phyloP scores from a whole-genome alignment of 2,113 vertebrate genomes.

The Nyctereutes procyonoides region DNA sequence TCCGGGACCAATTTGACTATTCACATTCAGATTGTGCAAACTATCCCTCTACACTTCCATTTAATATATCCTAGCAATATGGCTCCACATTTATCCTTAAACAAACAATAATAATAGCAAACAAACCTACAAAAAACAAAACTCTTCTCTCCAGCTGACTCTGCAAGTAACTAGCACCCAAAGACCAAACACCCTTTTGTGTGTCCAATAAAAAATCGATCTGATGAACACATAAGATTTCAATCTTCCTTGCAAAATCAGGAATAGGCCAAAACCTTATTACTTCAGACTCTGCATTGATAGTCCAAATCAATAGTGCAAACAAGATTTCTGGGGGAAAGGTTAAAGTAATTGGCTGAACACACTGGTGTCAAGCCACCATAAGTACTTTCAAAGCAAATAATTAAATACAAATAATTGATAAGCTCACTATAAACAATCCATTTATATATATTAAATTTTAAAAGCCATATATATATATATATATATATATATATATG shows the following conservation, averaged over 20 bases:
- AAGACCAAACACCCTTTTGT: conserved; percentile 58
- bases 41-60: not conserved
- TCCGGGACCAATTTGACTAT: not conserved
- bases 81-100: conserved; percentile 34
- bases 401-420: conserved; percentile 73
- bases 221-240: conserved; percentile 68
- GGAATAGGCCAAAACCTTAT: conserved; percentile 61
- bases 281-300: conserved; percentile 62
- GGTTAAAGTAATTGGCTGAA: conserved; percentile 66
- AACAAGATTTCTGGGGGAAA: conserved; percentile 71
- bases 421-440: conserved; percentile 63
- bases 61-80: not conserved
- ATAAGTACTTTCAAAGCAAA: conserved; percentile 62
- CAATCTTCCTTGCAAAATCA: conserved; percentile 60
- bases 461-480: not conserved
- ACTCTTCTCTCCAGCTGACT: conserved; percentile 8
- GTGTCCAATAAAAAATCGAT: conserved; percentile 28
- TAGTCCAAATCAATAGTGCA: conserved; percentile 68
- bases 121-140: not conserved
- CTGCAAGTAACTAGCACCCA: conserved; percentile 38
- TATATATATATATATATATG: not conserved
- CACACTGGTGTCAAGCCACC: conserved; percentile 39
- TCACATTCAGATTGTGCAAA: not conserved
- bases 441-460: not conserved
- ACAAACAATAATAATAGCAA: not conserved